phyloP scores from a whole-genome alignment of 1,140 invertebrate species.

The Lepidurus packardi region DNA sequence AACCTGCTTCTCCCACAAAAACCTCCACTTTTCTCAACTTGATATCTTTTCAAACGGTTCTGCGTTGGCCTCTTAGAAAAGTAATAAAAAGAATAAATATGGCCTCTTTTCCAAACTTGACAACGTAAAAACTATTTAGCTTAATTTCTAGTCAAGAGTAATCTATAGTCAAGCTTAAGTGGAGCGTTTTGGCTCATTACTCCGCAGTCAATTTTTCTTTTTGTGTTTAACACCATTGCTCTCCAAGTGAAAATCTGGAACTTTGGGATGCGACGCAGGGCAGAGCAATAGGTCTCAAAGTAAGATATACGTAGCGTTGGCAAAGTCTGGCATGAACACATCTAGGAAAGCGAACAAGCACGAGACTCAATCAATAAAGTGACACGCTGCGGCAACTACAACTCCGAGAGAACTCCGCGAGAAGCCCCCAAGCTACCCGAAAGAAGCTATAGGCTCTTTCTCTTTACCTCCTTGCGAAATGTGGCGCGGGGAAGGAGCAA shows the following conservation, averaged over 20 bases:
- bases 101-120: too few relatives aligned
- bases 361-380: conserved; percentile 11
- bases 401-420: neutral
- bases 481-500: neutral
- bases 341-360: neutral
- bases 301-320: neutral
- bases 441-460: neutral
- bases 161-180: too few relatives aligned
- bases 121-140: too few relatives aligned
- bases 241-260: neutral
- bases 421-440: neutral
- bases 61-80: neutral
- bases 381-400: conserved; percentile 17
- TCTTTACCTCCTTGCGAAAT: neutral
- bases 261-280: neutral
- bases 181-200: too few relatives aligned
- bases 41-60: neutral
- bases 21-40: neutral
- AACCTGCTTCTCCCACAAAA: neutral
- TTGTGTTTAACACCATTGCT: neutral
- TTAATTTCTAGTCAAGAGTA: too few relatives aligned
- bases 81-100: too few relatives aligned
- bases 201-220: neutral
- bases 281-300: neutral
- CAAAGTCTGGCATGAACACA: neutral